Conservation (phyloP, 2,888 invertebrate genomes). For the Oscheius sp. region DNA sequence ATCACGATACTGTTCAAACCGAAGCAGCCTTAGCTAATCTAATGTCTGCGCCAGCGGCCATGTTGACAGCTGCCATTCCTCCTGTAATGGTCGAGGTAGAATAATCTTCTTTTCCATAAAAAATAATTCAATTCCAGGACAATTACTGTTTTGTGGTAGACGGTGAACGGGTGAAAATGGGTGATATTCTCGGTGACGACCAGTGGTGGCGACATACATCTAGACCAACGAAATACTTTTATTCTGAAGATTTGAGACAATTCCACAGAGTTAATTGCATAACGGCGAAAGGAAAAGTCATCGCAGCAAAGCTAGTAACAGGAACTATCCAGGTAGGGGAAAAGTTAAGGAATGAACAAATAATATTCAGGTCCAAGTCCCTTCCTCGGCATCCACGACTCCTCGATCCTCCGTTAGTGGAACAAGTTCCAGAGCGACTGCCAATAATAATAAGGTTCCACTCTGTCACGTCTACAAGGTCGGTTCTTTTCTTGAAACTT, state of each 20-base stretch:
- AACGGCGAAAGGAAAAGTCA: slow-evolving; percentile 63
- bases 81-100: slow-evolving; percentile 64
- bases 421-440: slow-evolving; percentile 35
- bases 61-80: slow-evolving; percentile 64
- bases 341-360: no score
- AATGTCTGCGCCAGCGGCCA: slow-evolving; percentile 67
- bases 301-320: slow-evolving; percentile 47
- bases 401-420: slow-evolving; percentile 53
- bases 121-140: slow-evolving; percentile 49
- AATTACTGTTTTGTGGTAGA: slow-evolving; percentile 70
- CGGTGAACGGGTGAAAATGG: slow-evolving; percentile 67
- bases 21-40: slow-evolving; percentile 69
- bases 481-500: not conserved
- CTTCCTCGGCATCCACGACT: slow-evolving; percentile 38
- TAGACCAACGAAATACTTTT: slow-evolving; percentile 69
- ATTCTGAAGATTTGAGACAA: slow-evolving; percentile 66
- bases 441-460: slow-evolving; percentile 46
- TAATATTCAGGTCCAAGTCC: slow-evolving; percentile 10
- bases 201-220: slow-evolving; percentile 70
- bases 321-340: slow-evolving; percentile 31
- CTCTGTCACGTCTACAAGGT: slow-evolving; percentile 66
- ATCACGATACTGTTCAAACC: slow-evolving; percentile 70
- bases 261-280: slow-evolving; percentile 70
- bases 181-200: slow-evolving; percentile 68
- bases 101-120: not conserved